Conservation (phyloP, 2,113 vertebrate species). For the Sula dactylatra region DNA sequence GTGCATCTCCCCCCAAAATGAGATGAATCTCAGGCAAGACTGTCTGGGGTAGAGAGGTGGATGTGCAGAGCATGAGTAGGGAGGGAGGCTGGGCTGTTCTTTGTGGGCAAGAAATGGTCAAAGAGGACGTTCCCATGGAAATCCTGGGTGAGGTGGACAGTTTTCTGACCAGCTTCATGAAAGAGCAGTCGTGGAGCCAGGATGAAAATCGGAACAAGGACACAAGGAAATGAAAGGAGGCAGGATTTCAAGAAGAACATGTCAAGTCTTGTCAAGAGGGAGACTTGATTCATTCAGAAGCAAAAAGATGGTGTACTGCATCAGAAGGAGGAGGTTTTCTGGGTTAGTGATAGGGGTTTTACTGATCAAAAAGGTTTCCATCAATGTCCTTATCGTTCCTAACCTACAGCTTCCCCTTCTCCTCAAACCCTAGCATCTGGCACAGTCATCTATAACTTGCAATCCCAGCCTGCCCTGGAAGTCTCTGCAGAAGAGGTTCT, state of each 20-base stretch:
- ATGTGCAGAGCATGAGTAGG: accelerated
- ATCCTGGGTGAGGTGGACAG: background rate
- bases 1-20: background rate
- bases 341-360: background rate
- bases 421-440: background rate
- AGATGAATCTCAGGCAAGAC: background rate
- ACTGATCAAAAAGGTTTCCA: background rate
- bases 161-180: background rate
- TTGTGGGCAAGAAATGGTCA: background rate
- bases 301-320: background rate
- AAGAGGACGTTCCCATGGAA: background rate
- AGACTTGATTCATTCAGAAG: background rate
- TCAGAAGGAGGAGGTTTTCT: background rate
- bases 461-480: background rate
- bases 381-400: background rate
- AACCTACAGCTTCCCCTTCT: background rate
- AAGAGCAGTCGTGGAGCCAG: background rate
- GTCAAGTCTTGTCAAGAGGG: background rate
- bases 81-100: background rate
- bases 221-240: background rate
- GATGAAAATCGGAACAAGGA: background rate
- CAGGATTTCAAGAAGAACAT: background rate
- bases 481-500: background rate
- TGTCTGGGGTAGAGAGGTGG: background rate
- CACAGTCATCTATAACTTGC: background rate